Evolutionary conservation across 1,140 invertebrate genomes (phyloP).

Genomic region (Zaprionus kolodkinae): DNA sequence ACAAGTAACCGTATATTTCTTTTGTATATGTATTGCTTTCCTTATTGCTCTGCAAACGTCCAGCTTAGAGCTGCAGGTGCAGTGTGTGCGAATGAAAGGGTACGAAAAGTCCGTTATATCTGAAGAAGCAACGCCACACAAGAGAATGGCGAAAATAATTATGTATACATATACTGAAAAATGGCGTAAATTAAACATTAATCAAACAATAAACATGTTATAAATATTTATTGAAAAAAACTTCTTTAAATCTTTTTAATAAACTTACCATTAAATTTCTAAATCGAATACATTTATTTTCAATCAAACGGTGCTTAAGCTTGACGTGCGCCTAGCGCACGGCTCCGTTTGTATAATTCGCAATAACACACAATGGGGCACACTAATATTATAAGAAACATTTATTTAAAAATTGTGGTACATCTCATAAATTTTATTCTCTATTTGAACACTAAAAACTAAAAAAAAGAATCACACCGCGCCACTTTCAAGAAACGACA

Average conservation of each 20-base stretch:
- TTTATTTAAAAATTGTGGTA: slow-evolving; percentile 47
- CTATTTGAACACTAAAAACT: slow-evolving; percentile 38
- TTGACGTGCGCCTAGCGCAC: slow-evolving; percentile 61
- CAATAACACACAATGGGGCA: slow-evolving; percentile 63
- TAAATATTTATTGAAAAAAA: background rate
- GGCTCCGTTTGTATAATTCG: slow-evolving; percentile 53
- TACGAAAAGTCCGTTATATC: slow-evolving; percentile 53
- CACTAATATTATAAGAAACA: slow-evolving; percentile 59
- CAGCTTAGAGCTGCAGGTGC: slow-evolving; percentile 19
- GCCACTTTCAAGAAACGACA: slow-evolving; percentile 26
- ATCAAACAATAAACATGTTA: background rate
- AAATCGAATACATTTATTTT: slow-evolving; percentile 16
- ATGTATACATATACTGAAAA: slow-evolving; percentile 32
- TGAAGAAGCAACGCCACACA: slow-evolving; percentile 33
- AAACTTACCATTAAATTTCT: slow-evolving; percentile 23
- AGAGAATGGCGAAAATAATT: slow-evolving; percentile 25
- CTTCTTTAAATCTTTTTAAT: background rate
- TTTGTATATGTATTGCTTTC: slow-evolving; percentile 12
- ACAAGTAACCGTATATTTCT: slow-evolving; percentile 51
- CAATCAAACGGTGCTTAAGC: slow-evolving; percentile 61
- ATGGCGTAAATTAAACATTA: slow-evolving; percentile 23
- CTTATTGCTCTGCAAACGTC: slow-evolving; percentile 10
- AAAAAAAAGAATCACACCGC: slow-evolving; percentile 38
- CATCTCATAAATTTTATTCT: slow-evolving; percentile 25
- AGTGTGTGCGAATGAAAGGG: slow-evolving; percentile 29